Base-by-base conservation (phyloP, 2,113 vertebrate species). In the Pipa parva region DNA sequence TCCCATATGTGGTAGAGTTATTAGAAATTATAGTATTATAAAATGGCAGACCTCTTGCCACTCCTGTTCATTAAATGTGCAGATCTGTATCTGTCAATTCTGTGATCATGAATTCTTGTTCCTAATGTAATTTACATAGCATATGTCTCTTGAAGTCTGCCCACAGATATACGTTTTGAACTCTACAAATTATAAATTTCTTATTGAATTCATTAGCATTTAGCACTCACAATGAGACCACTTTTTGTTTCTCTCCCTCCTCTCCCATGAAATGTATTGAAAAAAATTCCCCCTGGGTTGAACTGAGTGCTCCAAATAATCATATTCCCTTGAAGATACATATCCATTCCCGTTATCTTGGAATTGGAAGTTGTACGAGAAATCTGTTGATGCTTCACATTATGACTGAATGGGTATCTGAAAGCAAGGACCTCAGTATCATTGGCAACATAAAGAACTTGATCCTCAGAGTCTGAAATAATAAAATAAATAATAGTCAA, bases 391-490 rank as follows among this genome's bases (percentile, higher is more conserved):
- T 90, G 91, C 83, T 87, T 90, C 22, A 85, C 89, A 89, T 92
- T 98, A 88, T 95, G 92, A 92, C 97, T 97, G 89, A 97, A 99
- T 71, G 97, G 97, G 90, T 96, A 94, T 89, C 93, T 89, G 92
- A 97, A 97, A 92, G 95, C 93, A 87, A 92, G 89, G 90, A 99
- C 97, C 88, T 99, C 95, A 88, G 95, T 99, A 81, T 98, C 95
- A 89, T 98, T 99, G 83, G 97, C 92, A 80, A 99, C 92, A 92
- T 97, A 97, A 90, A 99, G 92, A 86, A 97, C 92, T 88, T 95
- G 91, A 84, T 99, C 95, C 86, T 99, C 94, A 85, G 94, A 92
- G 87, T 95, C 97, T 99, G 92, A 80, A 81, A 81, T 81, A 88
- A 70, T 70, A 54, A 12, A 31, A 80, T 80, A 81, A 88, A 59